These are phyloP conservation scores for Eufriesea mexicana DNA, from an alignment of 1,140 invertebrate species.

Conservation along the genomic window DNA sequence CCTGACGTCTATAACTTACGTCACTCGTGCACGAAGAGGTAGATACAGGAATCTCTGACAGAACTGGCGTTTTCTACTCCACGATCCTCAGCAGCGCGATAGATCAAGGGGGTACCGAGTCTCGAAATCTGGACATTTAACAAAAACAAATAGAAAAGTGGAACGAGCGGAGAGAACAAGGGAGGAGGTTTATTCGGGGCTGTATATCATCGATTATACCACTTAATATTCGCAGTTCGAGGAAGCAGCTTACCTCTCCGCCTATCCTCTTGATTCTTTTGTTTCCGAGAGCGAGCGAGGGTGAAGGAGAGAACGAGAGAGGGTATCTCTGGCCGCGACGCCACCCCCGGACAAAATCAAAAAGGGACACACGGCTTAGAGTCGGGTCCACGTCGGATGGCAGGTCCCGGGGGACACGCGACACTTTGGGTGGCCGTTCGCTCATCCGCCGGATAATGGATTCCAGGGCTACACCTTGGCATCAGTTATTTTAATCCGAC, in stretches of 20 bases:
- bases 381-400: constrained; percentile 60
- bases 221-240: constrained; percentile 30
- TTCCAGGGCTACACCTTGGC: constrained; percentile 75
- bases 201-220: constrained; percentile 46
- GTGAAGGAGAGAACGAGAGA: neutral
- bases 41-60: too few species aligned
- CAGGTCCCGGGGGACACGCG: constrained; percentile 72
- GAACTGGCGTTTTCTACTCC: too few species aligned
- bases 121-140: neutral
- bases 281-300: neutral
- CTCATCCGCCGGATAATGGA: constrained; percentile 77
- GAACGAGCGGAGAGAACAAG: neutral
- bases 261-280: constrained; percentile 27
- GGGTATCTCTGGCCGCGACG: neutral
- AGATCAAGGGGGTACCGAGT: neutral
- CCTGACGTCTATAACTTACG: too few species aligned
- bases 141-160: neutral
- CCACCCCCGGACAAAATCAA: constrained; percentile 39
- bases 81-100: neutral
- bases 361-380: constrained; percentile 64
- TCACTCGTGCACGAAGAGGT: too few species aligned
- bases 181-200: neutral
- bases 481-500: constrained; percentile 81
- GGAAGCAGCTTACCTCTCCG: constrained; percentile 27
- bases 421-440: constrained; percentile 78